A percentile compares a stretch with the other conserved stretches of the same genome.
These are phyloP conservation scores for Embidobia sp. DNA, from an alignment of 2,888 invertebrate species.

Conservation along the genomic window DNA sequence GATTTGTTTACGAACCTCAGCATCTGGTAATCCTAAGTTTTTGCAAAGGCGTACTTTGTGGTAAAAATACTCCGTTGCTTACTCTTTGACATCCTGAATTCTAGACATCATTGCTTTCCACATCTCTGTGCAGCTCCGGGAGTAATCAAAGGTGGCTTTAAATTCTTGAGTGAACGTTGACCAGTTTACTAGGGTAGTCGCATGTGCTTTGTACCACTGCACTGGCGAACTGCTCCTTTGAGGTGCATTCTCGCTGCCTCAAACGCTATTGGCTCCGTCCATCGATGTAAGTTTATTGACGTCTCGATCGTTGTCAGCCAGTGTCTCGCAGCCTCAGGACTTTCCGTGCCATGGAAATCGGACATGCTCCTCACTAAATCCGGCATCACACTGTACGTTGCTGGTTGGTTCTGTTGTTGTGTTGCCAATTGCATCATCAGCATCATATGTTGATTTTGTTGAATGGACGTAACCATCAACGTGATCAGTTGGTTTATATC, in stretches of 20 bases:
- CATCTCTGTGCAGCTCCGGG: neutral
- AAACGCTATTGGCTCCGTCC: slow-evolving; percentile 29
- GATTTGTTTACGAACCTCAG: slow-evolving; percentile 3
- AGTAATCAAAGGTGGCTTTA: slow-evolving; percentile 2
- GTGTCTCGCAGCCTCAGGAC: no score
- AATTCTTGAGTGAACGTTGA: neutral
- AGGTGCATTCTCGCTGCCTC: slow-evolving; percentile 18
- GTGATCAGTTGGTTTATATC: no score
- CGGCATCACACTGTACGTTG: slow-evolving; percentile 1
- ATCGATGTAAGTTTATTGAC: neutral
- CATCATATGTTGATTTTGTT: no score
- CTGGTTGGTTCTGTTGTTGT: no score
- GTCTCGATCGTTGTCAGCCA: neutral
- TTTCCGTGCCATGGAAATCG: slow-evolving; percentile 2
- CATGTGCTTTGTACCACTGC: slow-evolving; percentile 14
- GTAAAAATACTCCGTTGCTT: slow-evolving; percentile 24
- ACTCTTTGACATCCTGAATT: neutral
- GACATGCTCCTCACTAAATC: slow-evolving; percentile 7
- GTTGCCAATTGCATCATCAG: no score
- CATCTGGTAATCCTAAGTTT: slow-evolving; percentile 5
- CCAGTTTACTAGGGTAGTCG: no score
- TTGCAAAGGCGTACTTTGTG: slow-evolving; percentile 15
- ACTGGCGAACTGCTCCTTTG: slow-evolving; percentile 11
- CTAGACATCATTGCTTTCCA: slow-evolving; percentile 1
- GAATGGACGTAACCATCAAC: no score